phyloP scores from a whole-genome alignment of 1,140 invertebrate species.

The Atopsyche davidsoni region DNA sequence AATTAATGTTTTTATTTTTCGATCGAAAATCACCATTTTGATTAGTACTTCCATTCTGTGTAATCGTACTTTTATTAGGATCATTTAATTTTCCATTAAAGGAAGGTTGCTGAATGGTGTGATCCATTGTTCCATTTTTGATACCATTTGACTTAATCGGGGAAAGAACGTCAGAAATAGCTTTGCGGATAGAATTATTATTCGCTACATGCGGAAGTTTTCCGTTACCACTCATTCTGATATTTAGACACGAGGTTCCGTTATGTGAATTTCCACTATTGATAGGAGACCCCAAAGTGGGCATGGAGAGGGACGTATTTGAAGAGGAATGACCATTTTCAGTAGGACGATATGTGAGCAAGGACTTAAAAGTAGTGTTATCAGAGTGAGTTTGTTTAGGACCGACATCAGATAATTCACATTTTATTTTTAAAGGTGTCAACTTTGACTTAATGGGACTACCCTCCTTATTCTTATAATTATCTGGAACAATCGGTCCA shows the following conservation, averaged over 20 bases:
- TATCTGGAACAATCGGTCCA: conserved; percentile 38
- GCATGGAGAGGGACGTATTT: conserved; percentile 5
- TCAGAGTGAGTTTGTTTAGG: no score
- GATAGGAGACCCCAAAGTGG: conserved; percentile 1
- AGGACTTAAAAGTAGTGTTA: no score
- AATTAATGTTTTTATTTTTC: conserved; percentile 43
- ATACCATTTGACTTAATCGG: conserved; percentile 12
- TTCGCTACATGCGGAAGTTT: conserved; percentile 4
- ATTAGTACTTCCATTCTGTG: conserved; percentile 35
- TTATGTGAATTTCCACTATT: background rate
- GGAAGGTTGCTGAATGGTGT: background rate
- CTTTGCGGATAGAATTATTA: background rate
- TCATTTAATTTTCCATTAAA: background rate
- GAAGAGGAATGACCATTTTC: conserved; percentile 5
- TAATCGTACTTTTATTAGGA: conserved; percentile 31
- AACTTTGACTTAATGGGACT: conserved; percentile 13
- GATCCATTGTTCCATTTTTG: conserved; percentile 8
- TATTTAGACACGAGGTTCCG: background rate
- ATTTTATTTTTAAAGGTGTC: conserved; percentile 10
- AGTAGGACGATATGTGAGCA: no score
- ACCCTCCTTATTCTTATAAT: conserved; percentile 29
- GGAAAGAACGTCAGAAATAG: conserved; percentile 8
- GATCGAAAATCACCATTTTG: conserved; percentile 36
- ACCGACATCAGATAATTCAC: no score
- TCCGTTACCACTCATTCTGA: background rate